Evolutionary conservation across 2,888 invertebrate genomes (phyloP).

Genomic region (Trichacis sp.): DNA sequence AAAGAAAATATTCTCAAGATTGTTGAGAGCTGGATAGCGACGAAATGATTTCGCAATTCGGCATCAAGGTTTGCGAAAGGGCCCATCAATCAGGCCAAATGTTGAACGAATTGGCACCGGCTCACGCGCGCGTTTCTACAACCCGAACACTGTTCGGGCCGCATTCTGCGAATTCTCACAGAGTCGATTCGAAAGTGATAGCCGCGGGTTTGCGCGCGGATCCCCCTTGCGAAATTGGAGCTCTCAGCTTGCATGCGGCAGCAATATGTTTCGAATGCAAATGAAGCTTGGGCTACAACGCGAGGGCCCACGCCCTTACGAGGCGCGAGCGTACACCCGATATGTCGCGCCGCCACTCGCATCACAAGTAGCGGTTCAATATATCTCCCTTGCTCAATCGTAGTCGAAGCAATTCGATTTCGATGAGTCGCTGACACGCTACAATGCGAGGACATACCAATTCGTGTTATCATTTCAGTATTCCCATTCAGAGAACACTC

Average conservation of each 20-base stretch:
- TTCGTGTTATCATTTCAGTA: too few relatives aligned
- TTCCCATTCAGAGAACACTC: too few relatives aligned
- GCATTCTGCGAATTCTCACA: slow-evolving; percentile 35
- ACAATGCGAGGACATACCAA: too few relatives aligned
- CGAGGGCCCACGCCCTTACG: slow-evolving; percentile 4
- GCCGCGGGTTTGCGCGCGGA: slow-evolving; percentile 18
- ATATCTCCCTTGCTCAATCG: too few relatives aligned
- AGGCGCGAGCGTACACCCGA: slow-evolving; percentile 37
- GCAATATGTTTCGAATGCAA: too few relatives aligned
- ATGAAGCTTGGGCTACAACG: slow-evolving; percentile 15
- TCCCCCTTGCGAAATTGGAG: slow-evolving; percentile 43
- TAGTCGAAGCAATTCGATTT: too few relatives aligned
- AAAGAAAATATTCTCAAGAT: too few relatives aligned
- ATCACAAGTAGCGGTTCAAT: slow-evolving; percentile 22
- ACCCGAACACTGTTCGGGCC: slow-evolving; percentile 6
- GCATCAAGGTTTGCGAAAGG: not conserved
- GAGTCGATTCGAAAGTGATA: slow-evolving; percentile 38
- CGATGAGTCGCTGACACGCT: too few relatives aligned
- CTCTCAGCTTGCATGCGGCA: slow-evolving; percentile 32
- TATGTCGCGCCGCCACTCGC: slow-evolving; percentile 38
- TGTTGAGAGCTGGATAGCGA: too few relatives aligned
- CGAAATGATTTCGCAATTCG: too few relatives aligned
- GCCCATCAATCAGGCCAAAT: slow-evolving; percentile 6
- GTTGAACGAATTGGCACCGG: slow-evolving; percentile 8
- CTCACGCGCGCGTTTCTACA: not conserved